Percentiles rank a stretch among this genome's conserved stretches.
phyloP scores from a whole-genome alignment of 2,888 invertebrate species.

The Plagodis pulveraria region DNA sequence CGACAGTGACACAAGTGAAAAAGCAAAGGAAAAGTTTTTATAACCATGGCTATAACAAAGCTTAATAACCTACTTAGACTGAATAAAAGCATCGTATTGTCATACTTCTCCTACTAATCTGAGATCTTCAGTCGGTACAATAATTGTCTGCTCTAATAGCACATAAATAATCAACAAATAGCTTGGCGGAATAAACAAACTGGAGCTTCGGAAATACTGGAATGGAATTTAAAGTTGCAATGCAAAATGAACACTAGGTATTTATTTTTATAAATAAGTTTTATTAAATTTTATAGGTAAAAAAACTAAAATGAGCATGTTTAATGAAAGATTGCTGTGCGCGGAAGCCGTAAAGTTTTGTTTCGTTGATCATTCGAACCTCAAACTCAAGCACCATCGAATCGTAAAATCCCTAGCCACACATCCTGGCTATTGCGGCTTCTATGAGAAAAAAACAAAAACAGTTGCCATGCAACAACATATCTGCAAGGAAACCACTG shows the following conservation, averaged over 20 bases:
- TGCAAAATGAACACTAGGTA: background rate
- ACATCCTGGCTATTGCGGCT: constrained; percentile 39
- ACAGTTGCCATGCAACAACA: constrained; percentile 82
- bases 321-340: constrained; percentile 1
- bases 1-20: no score
- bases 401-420: constrained; percentile 30
- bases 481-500: constrained; percentile 75
- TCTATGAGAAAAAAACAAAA: constrained; percentile 45
- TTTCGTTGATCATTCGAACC: constrained; percentile 15
- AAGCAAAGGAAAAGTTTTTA: no score
- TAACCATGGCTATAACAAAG: no score
- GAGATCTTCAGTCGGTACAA: no score
- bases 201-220: no score
- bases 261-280: background rate
- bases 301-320: background rate
- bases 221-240: no score
- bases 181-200: no score
- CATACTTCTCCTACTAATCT: no score
- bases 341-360: constrained; percentile 13
- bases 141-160: no score
- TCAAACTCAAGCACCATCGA: constrained; percentile 15
- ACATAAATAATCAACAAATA: no score
- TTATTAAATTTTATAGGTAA: background rate
- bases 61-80: no score
- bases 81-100: no score